Conservation (phyloP, 2,113 vertebrate species). For the Semnopithecus entellus region DNA sequence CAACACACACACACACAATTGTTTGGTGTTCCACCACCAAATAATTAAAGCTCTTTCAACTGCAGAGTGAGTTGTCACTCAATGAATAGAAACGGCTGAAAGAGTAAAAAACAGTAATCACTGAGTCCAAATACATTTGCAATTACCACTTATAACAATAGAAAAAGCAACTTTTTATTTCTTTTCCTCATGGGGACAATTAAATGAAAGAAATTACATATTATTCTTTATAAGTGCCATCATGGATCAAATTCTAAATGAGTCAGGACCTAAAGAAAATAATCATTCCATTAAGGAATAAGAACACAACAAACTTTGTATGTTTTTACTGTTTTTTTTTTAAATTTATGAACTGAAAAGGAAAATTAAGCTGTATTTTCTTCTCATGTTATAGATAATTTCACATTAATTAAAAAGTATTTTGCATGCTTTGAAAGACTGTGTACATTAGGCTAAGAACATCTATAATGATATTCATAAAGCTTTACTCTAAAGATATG, state of each 20-base stretch:
- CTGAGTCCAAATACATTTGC: not conserved
- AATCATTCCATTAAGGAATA: not conserved
- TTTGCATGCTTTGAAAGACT: not conserved
- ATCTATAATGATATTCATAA: not conserved
- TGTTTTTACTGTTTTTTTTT: not conserved
- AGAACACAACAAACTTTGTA: not conserved
- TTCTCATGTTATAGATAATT: not conserved
- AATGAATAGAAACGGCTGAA: not conserved
- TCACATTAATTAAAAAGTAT: not conserved
- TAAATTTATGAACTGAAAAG: not conserved
- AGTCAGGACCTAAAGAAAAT: not conserved
- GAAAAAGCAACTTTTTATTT: not conserved
- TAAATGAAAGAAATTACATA: slow-evolving; percentile 22
- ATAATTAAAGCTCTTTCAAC: not conserved
- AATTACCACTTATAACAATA: not conserved
- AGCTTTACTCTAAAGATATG: not conserved
- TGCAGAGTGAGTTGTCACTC: not conserved
- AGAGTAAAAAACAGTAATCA: not conserved
- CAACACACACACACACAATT: not conserved
- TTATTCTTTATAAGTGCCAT: not conserved
- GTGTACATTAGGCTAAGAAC: not conserved
- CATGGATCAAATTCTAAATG: not conserved
- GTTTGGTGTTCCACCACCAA: not conserved
- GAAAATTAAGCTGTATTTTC: not conserved
- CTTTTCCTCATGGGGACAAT: not conserved